Base-by-base conservation (phyloP, 2,888 invertebrate genomes). In the Pseudoips prasinana region DNA sequence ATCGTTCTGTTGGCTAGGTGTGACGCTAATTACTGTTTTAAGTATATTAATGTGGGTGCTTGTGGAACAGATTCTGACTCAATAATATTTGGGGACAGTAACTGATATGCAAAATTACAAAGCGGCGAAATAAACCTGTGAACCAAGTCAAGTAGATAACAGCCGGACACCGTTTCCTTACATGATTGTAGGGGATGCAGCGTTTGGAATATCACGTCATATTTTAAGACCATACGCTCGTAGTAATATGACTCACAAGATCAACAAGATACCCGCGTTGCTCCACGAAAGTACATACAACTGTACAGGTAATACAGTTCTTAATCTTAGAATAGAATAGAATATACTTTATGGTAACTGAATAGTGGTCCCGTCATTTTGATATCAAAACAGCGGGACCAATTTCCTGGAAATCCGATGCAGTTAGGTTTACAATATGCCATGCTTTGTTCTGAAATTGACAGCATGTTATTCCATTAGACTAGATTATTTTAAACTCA, bases 1-100 rank as follows among this genome's bases (percentile, higher is more conserved):
- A 34, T 39, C 22, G 34, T 45, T 31, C 31, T 40, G 32, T 29
- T 45, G 29, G 44, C 40, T 29, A 41, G 40, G 40, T 37, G 45
- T 44, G 33, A 44, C 33, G 30, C 40, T 30, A 37, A 44, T 37
- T 40, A 40, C 31, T 28, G 28, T 28, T 40, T 40, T 36, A 37
- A 22, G 22, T 40, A 33, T 36, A 40, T 40, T 27, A 38, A 45
- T 35, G 35, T 39, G 26, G 43, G 39, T 26, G 39, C 35, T 26
- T 37, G 28, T 30, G 39, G 39, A 31, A 39, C 33, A 40, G 33
- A 39, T 28, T 37, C 27, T 36, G 39, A 44, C 28, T 44, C 39
- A 31, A 36, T 28, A 31, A 39, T 39, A 33, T 44, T 44, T 33
- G 33, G 28, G 28, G 28, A 36, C 25, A 39, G 35, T 44, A 36